Conservation (phyloP, 2,113 vertebrate genomes). For the Sigmodon hispidus region DNA sequence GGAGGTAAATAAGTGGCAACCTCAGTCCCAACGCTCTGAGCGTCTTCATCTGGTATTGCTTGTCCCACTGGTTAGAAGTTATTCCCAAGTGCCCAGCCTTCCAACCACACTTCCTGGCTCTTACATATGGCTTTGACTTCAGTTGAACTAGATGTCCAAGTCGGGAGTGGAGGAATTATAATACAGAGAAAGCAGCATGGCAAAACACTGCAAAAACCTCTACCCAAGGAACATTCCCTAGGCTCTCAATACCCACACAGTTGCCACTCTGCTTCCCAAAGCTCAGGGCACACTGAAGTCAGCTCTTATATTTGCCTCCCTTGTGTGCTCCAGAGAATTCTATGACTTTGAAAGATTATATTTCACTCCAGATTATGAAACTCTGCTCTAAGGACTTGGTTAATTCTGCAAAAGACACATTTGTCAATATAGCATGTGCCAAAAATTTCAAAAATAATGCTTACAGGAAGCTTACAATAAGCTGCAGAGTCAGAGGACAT, state of each 20-base stretch:
- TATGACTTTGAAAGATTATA: not conserved
- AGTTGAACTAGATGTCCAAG: conserved; percentile 48
- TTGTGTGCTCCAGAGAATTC: not conserved
- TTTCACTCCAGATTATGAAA: not conserved
- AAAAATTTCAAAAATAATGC: conserved; percentile 34
- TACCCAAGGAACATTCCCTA: conserved; percentile 58
- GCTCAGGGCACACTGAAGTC: not conserved
- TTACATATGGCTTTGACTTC: conserved; percentile 12
- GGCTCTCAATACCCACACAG: conserved; percentile 13
- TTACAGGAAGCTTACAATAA: not conserved
- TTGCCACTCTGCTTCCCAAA: not conserved
- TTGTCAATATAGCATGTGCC: not conserved
- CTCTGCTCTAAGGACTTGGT: not conserved
- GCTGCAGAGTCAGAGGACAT: not conserved
- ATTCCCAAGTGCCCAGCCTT: not conserved
- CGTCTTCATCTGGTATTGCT: not conserved
- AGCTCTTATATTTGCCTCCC: not conserved
- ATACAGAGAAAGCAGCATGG: not conserved
- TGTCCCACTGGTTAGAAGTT: not conserved
- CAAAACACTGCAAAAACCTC: not conserved
- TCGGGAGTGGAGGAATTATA: conserved; percentile 38
- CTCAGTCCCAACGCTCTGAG: not conserved
- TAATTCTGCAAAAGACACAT: conserved; percentile 22
- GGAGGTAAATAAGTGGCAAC: not conserved
- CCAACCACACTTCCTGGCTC: conserved; percentile 31